Conservation (phyloP, 2,888 invertebrate species). For the Tachina fera region DNA sequence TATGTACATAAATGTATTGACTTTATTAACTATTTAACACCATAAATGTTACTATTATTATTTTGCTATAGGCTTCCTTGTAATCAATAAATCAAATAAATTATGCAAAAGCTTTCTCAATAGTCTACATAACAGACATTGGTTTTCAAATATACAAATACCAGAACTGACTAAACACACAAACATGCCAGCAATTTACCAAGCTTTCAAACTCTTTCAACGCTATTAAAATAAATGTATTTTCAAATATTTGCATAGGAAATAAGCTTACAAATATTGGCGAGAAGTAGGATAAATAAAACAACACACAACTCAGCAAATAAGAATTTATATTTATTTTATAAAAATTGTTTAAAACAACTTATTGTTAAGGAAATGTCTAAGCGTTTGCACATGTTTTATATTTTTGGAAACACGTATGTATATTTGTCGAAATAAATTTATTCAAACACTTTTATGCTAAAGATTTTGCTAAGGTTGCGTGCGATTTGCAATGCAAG, state of each 20-base stretch:
- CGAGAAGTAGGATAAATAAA: background rate
- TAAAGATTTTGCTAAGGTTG: slow-evolving; percentile 1
- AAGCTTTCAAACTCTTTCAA: background rate
- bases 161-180: background rate
- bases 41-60: slow-evolving; percentile 38
- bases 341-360: background rate
- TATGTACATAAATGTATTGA: background rate
- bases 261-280: background rate
- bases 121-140: background rate
- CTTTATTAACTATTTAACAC: slow-evolving; percentile 30
- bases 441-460: slow-evolving; percentile 17
- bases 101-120: slow-evolving; percentile 26
- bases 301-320: background rate
- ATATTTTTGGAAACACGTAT: background rate
- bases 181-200: background rate
- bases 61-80: background rate
- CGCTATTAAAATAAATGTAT: background rate
- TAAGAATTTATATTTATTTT: background rate
- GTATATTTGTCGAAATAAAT: background rate
- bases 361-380: slow-evolving; percentile 4
- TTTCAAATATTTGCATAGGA: background rate
- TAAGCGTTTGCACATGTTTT: background rate
- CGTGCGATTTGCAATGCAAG: slow-evolving; percentile 11
- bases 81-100: slow-evolving; percentile 14
- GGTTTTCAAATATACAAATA: slow-evolving; percentile 32